Conservation (phyloP, 2,797 vertebrate species). For the Cyprinella venusta region DNA sequence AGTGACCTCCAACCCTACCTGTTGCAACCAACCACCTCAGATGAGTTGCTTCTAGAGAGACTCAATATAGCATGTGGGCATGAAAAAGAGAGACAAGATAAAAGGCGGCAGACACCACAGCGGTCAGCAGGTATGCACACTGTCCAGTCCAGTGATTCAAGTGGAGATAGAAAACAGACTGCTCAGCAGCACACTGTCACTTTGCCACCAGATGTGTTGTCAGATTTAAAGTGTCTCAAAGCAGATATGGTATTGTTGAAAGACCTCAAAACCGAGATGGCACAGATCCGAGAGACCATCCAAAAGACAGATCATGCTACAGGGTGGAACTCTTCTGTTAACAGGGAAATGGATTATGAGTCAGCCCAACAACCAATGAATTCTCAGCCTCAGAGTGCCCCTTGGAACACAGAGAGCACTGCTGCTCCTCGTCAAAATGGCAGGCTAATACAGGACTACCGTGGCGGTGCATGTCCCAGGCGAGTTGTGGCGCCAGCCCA, state of each 20-base stretch:
- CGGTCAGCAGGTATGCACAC: background rate
- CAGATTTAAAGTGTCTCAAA: background rate
- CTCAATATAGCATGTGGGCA: background rate
- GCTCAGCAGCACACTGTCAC: background rate
- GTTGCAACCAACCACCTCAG: no score
- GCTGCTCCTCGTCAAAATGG: background rate
- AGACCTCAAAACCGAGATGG: background rate
- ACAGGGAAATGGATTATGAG: background rate
- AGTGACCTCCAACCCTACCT: no score
- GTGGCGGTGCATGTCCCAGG: background rate
- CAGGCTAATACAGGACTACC: background rate
- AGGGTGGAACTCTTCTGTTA: background rate
- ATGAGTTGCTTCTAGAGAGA: no score
- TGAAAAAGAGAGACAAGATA: background rate
- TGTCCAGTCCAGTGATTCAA: background rate
- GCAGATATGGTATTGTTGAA: background rate
- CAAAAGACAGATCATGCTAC: background rate
- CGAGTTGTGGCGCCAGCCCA: background rate
- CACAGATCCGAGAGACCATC: background rate
- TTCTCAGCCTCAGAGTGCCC: background rate
- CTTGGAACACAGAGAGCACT: background rate
- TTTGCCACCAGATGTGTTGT: background rate
- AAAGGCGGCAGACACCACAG: background rate
- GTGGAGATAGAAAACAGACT: background rate
- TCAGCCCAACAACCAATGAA: background rate